Conservation (phyloP, 2,113 vertebrate species). For the Hippoglossus stenolepis region DNA sequence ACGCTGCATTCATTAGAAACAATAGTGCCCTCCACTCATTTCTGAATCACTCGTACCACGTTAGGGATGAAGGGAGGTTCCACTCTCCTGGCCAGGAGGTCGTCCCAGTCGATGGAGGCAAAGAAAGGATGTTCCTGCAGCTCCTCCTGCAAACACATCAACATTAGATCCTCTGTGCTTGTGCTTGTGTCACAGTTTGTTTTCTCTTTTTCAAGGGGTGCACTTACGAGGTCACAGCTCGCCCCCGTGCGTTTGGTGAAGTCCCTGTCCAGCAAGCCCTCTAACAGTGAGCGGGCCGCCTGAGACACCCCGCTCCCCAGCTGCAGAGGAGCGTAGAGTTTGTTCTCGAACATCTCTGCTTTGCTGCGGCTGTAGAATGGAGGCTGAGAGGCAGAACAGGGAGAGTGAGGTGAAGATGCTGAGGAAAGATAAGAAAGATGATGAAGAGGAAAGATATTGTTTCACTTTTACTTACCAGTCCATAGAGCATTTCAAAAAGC, state of each 20-base stretch:
- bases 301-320: slow-evolving; percentile 67
- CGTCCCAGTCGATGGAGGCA: slow-evolving; percentile 79
- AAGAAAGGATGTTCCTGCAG: slow-evolving; percentile 83
- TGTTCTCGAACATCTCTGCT: slow-evolving; percentile 82
- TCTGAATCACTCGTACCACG: slow-evolving; percentile 71
- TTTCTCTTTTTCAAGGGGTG: neutral
- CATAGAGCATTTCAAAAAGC: slow-evolving; percentile 85
- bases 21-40: neutral
- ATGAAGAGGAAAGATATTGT: neutral
- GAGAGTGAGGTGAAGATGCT: neutral
- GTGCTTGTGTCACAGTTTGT: neutral
- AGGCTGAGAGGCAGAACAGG: slow-evolving; percentile 69
- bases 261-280: slow-evolving; percentile 79
- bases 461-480: slow-evolving; percentile 71
- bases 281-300: slow-evolving; percentile 73
- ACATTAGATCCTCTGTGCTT: neutral
- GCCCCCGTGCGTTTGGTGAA: slow-evolving; percentile 75
- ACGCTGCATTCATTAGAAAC: neutral
- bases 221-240: slow-evolving; percentile 78
- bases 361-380: slow-evolving; percentile 83
- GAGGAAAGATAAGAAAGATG: neutral
- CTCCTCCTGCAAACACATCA: slow-evolving; percentile 70
- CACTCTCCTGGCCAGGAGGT: slow-evolving; percentile 80
- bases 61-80: slow-evolving; percentile 81
- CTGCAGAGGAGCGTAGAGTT: slow-evolving; percentile 79